Evolutionary conservation across 2,113 vertebrate genomes (phyloP), one percentile per base, ranked within the genome.

Genomic region (Acrocephalus kingi): DNA sequence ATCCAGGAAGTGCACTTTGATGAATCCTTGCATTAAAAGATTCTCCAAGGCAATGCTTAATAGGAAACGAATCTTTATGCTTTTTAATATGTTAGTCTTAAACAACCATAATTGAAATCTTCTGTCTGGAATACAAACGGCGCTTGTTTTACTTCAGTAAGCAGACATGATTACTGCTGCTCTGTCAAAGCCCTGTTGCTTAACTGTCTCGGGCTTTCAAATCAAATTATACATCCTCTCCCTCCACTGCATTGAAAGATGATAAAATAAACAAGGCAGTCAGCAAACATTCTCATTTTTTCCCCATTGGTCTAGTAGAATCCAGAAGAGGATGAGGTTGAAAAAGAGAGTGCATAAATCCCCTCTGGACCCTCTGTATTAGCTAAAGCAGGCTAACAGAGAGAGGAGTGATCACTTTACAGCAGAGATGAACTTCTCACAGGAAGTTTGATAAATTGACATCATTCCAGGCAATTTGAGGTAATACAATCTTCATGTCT

Each of bases 391-490:
- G 82, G 30, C 68, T 95, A 97, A 96, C 51, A 73, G 67, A 87
- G 83, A 96, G 54, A 83, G 85, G 93, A 73, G 63, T 41, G 80
- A 90, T 96, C 56, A 10, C 56, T 96, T 95, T 71, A 93, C 56
- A 67, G 62, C 71, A 75, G 80, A 97, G n/a, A 96, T 89, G 6
- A 96, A 96, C 84, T 96, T 95, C 71, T 96, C 12, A 7, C 33
- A 93, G 39, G 69, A 97, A 93, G 56, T 96, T 95, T 97, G 95
- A 96, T 96, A 96, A 97, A 97, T 93, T 96, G 84, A 96, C 85
- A 96, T 96, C 71, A 97, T 97, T 96, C 77, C 87, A 96, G 89
- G 73, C 92, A 97, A 95, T 98, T 84, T 97, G 90, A 96, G 52
- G 94, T 97, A 98, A 97, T 95, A 77, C 41, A 95, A 89, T 97